These are phyloP conservation scores for Sepioteuthis lessoniana DNA, from an alignment of 2,888 invertebrate genomes.

Conservation along the genomic window DNA sequence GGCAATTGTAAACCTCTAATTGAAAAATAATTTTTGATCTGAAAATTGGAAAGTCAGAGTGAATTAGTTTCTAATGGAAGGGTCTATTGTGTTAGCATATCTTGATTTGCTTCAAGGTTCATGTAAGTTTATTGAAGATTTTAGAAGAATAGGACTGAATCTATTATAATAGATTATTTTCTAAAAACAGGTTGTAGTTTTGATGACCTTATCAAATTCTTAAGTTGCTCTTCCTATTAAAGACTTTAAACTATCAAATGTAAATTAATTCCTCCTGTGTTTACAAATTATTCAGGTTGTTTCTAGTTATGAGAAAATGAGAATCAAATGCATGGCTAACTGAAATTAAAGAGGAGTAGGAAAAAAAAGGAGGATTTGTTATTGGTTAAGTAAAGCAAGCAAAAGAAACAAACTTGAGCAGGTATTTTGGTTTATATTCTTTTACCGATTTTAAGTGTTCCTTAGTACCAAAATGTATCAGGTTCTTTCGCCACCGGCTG, in stretches of 20 bases:
- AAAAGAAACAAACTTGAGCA: not conserved
- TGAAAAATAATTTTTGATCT: too few species aligned
- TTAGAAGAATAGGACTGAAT: not conserved
- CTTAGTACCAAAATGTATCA: constrained; percentile 43
- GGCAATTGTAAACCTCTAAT: too few species aligned
- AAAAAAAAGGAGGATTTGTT: not conserved
- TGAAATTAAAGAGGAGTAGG: not conserved
- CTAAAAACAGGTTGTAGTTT: not conserved
- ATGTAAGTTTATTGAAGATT: too few species aligned
- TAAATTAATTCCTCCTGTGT: not conserved
- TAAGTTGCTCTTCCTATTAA: not conserved
- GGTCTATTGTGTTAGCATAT: too few species aligned
- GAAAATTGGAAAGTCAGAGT: too few species aligned
- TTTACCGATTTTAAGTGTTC: constrained; percentile 42
- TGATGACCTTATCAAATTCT: not conserved
- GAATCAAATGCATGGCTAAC: not conserved
- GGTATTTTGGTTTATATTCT: not conserved
- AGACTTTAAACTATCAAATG: not conserved
- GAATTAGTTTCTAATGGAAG: too few species aligned
- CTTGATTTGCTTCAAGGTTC: too few species aligned
- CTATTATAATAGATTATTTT: not conserved
- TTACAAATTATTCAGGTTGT: not conserved
- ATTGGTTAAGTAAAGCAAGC: not conserved
- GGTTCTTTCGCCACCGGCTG: constrained; percentile 36
- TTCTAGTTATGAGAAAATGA: not conserved